Base-by-base conservation (phyloP, 2,113 vertebrate genomes). In the Mesocricetus auratus region DNA sequence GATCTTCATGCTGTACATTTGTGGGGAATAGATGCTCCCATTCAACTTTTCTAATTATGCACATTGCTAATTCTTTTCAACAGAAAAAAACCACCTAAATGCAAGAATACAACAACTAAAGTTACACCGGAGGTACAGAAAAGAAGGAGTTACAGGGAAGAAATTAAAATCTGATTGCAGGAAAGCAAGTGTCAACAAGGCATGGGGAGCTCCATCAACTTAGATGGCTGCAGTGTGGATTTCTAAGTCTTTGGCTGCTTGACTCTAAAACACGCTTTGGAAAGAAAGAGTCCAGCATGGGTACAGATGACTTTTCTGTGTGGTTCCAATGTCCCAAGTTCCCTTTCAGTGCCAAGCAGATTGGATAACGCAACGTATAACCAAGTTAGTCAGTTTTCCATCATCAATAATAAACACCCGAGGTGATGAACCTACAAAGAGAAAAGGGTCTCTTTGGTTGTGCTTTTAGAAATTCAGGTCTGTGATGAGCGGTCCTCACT, bases 11-110 rank as follows among this genome's bases (percentile, higher is more conserved):
- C 16, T 42, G 24, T 83, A 53, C 60, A 69, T 71, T 10, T 58
- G 29, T 62, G 78, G n/a, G 31, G 33, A 58, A n/a, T 26, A 87
- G 69, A 87, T 47, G 81, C n/a, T 88, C 29, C 92, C 60, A 92
- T 53, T 6, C 75, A 39, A 16, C 78, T 58, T 39, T 7, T 78
- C 56, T 90, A 31, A 39, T 82, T 90, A 86, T 53, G 58, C 47
- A 53, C 31, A 36, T 42, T 19, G 31, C 33, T 66, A 64, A 47
- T 81, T 64, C 86, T 78, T 89, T 47, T n/a, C 86, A 74, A 68
- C 31, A 87, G n/a, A 91, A 94, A 29, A 85, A 78, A 93, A 29
- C 56, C 81, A 75, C 50, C 24, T 12, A 95, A 64, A 93, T 4
- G 39, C 22, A 91, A 0, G 1, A 36, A 50, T 8, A 26, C 22